These are phyloP conservation scores for Hydrozoanthus tunicans DNA, from an alignment of 64 coral and sea anemone genomes.

Conservation along the genomic window DNA sequence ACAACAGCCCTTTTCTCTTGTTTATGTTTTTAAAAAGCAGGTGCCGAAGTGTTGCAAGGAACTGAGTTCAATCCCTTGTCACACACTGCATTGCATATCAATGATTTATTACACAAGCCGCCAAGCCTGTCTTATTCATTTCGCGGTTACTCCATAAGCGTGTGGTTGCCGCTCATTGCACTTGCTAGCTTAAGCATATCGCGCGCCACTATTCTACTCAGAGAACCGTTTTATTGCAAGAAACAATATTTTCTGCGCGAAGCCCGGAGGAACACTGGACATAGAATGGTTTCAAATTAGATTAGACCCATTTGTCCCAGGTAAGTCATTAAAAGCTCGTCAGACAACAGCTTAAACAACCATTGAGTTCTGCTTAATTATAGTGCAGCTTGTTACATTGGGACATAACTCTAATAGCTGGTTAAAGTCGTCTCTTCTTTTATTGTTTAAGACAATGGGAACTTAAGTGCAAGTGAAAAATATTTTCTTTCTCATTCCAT, in stretches of 20 bases:
- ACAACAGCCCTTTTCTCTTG: background rate
- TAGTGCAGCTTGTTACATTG: background rate
- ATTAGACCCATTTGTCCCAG: background rate
- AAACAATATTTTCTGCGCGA: background rate
- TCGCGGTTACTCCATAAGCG: slow-evolving; percentile 12
- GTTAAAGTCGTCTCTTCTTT: background rate
- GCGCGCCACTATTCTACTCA: background rate
- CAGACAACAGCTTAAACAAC: background rate
- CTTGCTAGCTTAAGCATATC: background rate
- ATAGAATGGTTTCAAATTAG: background rate
- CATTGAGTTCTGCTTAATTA: background rate
- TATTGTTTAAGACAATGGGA: background rate
- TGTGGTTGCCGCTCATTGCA: background rate
- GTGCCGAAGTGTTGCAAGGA: background rate
- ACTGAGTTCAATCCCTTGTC: slow-evolving; percentile 36
- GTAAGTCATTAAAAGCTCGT: background rate
- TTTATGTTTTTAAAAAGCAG: slow-evolving; percentile 32
- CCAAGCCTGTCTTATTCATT: slow-evolving; percentile 3
- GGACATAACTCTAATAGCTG: background rate
- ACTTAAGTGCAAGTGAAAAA: no score
- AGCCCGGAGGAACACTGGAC: background rate
- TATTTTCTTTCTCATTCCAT: no score
- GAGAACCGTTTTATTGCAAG: background rate
- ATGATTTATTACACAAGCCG: slow-evolving; percentile 29
- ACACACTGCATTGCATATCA: slow-evolving; percentile 23